A percentile compares a stretch with the other conserved stretches of the same genome.
Evolutionary conservation across 2,113 vertebrate genomes (phyloP).

Genomic region (Pontoporia blainvillei): DNA sequence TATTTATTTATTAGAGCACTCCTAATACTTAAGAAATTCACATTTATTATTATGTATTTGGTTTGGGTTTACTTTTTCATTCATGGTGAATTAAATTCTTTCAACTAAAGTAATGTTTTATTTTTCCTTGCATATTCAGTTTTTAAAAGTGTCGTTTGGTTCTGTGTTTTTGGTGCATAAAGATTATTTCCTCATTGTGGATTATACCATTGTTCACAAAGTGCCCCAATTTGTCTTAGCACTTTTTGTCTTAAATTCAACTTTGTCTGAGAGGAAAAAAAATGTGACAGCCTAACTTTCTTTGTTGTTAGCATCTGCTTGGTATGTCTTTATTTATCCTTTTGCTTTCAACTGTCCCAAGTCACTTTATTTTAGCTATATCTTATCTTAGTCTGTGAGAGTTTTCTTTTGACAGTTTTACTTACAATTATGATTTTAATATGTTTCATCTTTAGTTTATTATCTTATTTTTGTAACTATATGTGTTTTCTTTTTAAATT

Average conservation of each 20-base stretch:
- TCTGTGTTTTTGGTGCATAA: not conserved
- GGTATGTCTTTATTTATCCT: not conserved
- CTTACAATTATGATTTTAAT: not conserved
- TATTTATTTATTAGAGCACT: not conserved
- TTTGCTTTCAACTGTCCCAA: not conserved
- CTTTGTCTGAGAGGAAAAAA: not conserved
- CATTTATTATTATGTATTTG: not conserved
- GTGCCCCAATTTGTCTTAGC: not conserved
- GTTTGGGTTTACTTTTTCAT: not conserved
- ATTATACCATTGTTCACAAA: not conserved
- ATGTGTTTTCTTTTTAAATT: too few species aligned
- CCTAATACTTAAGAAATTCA: not conserved
- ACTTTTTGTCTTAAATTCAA: not conserved
- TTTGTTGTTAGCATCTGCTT: not conserved
- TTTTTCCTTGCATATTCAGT: not conserved
- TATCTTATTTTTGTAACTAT: too few species aligned
- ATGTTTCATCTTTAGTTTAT: too few species aligned
- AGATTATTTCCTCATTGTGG: not conserved
- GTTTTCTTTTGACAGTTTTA: not conserved
- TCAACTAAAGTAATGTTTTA: not conserved
- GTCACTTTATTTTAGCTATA: not conserved
- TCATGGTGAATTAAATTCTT: not conserved
- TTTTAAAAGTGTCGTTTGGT: not conserved
- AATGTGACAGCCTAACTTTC: not conserved
- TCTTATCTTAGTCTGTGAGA: not conserved